Percentiles rank a stretch among this genome's conserved stretches.
phyloP scores from a whole-genome alignment of 2,888 invertebrate species.

The Scaeva pyrastri region DNA sequence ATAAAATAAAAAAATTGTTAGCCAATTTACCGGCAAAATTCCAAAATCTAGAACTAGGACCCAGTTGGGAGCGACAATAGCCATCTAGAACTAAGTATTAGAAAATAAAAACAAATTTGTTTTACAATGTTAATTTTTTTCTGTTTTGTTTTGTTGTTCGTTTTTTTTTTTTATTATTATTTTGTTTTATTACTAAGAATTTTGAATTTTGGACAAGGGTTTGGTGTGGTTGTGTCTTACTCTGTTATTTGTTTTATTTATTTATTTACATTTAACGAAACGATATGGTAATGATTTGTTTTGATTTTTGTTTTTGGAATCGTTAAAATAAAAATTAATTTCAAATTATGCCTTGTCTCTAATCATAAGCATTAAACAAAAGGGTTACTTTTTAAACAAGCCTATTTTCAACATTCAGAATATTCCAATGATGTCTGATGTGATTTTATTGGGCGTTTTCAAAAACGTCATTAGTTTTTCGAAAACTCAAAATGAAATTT shows the following conservation, averaged over 20 bases:
- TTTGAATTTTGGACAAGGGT: neutral
- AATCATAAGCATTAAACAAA: too few species aligned
- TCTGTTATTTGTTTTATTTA: constrained; percentile 2
- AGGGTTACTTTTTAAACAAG: too few species aligned
- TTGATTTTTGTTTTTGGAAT: neutral
- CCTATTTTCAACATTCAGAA: too few species aligned
- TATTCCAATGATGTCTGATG: too few species aligned
- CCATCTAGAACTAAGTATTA: constrained; percentile 83
- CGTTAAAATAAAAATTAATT: too few species aligned
- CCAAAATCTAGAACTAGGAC: constrained; percentile 84
- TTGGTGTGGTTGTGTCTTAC: neutral
- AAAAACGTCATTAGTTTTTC: too few species aligned
- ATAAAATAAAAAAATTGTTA: constrained; percentile 75
- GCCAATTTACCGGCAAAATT: constrained; percentile 84
- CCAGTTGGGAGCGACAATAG: constrained; percentile 84
- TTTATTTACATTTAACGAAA: constrained; percentile 28
- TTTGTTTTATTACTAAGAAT: constrained; percentile 44
- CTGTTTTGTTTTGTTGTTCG: constrained; percentile 75
- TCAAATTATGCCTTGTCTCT: too few species aligned
- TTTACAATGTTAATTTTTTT: constrained; percentile 73
- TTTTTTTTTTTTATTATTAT: constrained; percentile 70
- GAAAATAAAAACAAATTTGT: constrained; percentile 77
- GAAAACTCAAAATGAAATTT: too few species aligned
- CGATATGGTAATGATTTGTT: constrained; percentile 19
- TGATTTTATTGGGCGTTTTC: too few species aligned